These are phyloP conservation scores for Allolobophora icterica DNA, from an alignment of 2,888 invertebrate genomes.

Conservation along the genomic window DNA sequence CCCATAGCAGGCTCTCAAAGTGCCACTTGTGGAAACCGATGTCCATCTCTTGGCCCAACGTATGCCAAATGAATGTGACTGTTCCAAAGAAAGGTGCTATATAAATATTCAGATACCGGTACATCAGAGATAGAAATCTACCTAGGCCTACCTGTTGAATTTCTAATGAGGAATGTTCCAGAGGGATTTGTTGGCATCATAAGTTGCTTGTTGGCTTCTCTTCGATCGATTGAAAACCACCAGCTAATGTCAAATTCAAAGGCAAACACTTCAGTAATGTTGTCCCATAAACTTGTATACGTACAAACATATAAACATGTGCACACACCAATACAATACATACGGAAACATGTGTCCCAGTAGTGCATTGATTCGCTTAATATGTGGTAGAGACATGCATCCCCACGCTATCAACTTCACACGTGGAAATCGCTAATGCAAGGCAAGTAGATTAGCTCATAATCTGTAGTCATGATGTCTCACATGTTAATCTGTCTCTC, in stretches of 20 bases:
- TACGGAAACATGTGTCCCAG: too few species aligned
- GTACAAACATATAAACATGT: background rate
- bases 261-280: background rate
- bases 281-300: background rate
- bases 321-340: background rate
- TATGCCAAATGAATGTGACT: background rate
- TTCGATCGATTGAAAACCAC: slow-evolving; percentile 96
- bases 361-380: too few species aligned
- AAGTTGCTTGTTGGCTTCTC: slow-evolving; percentile 93
- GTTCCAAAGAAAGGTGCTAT: background rate
- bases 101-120: background rate
- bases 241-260: slow-evolving; percentile 71
- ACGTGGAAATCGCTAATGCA: too few species aligned
- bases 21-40: background rate
- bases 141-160: slow-evolving; percentile 46
- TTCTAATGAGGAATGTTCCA: slow-evolving; percentile 87
- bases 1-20: background rate
- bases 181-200: slow-evolving; percentile 88
- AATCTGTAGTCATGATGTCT: too few species aligned
- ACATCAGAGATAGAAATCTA: background rate
- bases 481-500: too few species aligned
- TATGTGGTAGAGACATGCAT: too few species aligned
- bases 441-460: too few species aligned
- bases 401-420: too few species aligned
- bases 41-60: background rate